Conservation (phyloP, 2,113 vertebrate species). For the Gallinago jamesoni region DNA sequence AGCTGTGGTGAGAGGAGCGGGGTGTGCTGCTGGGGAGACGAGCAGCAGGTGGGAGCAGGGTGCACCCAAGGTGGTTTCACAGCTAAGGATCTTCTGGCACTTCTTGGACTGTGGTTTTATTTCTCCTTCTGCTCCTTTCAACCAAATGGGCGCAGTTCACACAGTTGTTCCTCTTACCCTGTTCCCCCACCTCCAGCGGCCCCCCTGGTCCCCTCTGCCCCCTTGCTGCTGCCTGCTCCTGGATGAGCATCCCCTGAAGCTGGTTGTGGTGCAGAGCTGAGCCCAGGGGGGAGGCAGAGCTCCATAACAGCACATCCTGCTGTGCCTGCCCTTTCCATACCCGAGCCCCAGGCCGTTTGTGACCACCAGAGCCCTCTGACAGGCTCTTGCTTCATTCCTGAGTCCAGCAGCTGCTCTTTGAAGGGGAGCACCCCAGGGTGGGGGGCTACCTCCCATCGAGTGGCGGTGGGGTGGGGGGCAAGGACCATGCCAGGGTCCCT, state of each 20-base stretch:
- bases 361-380: not conserved
- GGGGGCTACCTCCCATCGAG: not conserved
- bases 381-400: not conserved
- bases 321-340: not conserved
- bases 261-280: not conserved
- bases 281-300: not conserved
- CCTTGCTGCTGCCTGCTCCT: not conserved
- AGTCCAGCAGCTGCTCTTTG: not conserved
- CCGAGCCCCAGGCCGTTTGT: fast-evolving
- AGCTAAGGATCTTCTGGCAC: not conserved
- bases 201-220: not conserved
- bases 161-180: not conserved
- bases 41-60: not conserved
- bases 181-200: fast-evolving
- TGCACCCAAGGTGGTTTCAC: not conserved
- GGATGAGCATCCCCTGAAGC: not conserved
- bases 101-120: not conserved
- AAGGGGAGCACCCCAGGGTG: too few species aligned
- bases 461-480: fast-evolving
- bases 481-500: fast-evolving
- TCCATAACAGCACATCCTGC: fast-evolving
- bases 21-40: not conserved
- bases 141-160: not conserved
- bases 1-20: not conserved
- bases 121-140: not conserved